A percentile compares a stretch with the other conserved stretches of the same genome.
These are phyloP conservation scores for Drosophila grimshawi DNA, from an alignment of 1,140 invertebrate species.

Conservation along the genomic window DNA sequence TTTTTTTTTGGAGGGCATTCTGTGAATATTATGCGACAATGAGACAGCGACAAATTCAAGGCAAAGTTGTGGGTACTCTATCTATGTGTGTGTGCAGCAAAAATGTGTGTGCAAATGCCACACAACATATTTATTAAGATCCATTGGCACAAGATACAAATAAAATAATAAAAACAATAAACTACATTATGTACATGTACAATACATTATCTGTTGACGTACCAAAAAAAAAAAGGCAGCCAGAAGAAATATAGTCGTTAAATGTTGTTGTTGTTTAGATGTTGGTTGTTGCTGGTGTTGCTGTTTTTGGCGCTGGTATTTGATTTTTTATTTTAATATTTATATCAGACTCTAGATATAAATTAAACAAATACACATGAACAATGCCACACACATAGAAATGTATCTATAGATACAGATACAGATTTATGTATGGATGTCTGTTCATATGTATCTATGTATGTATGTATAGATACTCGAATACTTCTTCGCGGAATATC, in stretches of 20 bases:
- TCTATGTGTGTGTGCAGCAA: neutral
- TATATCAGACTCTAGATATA: conserved; percentile 82
- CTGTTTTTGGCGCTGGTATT: conserved; percentile 31
- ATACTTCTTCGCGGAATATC: conserved; percentile 71
- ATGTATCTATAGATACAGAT: conserved; percentile 27
- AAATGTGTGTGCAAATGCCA: conserved; percentile 40
- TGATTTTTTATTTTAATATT: conserved; percentile 75
- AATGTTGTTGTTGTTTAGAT: conserved; percentile 19
- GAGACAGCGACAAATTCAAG: conserved; percentile 55
- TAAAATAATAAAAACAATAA: conserved; percentile 13
- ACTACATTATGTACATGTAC: conserved; percentile 52
- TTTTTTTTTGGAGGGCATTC: conserved; percentile 59
- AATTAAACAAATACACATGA: conserved; percentile 80
- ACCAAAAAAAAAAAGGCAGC: conserved; percentile 48
- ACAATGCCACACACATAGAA: conserved; percentile 29
- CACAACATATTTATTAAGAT: conserved; percentile 47
- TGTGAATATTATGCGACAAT: conserved; percentile 24
- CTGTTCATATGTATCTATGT: conserved; percentile 26
- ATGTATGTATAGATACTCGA: conserved; percentile 52
- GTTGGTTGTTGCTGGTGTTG: conserved; percentile 19
- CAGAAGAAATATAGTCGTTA: conserved; percentile 19
- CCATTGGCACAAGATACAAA: conserved; percentile 39
- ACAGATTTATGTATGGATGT: conserved; percentile 7
- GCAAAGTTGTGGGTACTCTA: conserved; percentile 36
- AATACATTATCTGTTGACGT: conserved; percentile 79